These are phyloP conservation scores for Macrosoma leucophasiata DNA, from an alignment of 2,888 invertebrate genomes.

Conservation along the genomic window DNA sequence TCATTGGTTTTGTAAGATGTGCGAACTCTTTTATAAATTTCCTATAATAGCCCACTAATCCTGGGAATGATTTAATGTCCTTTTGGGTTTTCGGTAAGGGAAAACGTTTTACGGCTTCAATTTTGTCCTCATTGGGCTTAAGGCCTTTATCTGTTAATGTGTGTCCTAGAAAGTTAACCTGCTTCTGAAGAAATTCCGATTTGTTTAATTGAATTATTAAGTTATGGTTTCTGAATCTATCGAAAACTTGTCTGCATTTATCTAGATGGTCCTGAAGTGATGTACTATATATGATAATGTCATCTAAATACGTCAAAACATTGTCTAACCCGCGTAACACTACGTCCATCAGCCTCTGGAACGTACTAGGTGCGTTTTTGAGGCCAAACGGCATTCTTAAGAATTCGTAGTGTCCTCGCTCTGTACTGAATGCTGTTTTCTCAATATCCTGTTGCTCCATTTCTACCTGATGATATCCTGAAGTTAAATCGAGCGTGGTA, in stretches of 20 bases:
- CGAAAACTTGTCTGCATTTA: constrained; percentile 28
- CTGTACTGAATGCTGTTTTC: constrained; percentile 35
- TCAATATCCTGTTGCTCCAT: constrained; percentile 23
- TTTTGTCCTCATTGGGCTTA: constrained; percentile 33
- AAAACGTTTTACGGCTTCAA: constrained; percentile 23
- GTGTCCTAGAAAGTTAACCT: constrained; percentile 35
- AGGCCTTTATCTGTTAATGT: constrained; percentile 33
- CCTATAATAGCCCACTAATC: constrained; percentile 29
- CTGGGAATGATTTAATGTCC: constrained; percentile 32
- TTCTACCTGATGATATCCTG: constrained; percentile 20
- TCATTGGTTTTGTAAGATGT: constrained; percentile 28
- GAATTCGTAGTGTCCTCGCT: constrained; percentile 33
- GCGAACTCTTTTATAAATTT: constrained; percentile 26
- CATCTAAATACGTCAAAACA: constrained; percentile 26
- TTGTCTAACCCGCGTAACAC: constrained; percentile 30
- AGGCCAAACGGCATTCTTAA: constrained; percentile 34
- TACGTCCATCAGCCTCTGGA: constrained; percentile 34
- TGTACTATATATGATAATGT: constrained; percentile 27
- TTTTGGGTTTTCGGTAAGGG: constrained; percentile 27
- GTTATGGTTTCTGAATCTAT: constrained; percentile 24
- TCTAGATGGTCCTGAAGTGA: constrained; percentile 28
- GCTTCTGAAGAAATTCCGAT: constrained; percentile 31
- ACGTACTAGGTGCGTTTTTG: constrained; percentile 32
- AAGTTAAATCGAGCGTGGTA: constrained; percentile 17
- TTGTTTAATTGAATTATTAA: constrained; percentile 21